Conservation (phyloP, 1,140 invertebrate species). For the Orius insidiosus region DNA sequence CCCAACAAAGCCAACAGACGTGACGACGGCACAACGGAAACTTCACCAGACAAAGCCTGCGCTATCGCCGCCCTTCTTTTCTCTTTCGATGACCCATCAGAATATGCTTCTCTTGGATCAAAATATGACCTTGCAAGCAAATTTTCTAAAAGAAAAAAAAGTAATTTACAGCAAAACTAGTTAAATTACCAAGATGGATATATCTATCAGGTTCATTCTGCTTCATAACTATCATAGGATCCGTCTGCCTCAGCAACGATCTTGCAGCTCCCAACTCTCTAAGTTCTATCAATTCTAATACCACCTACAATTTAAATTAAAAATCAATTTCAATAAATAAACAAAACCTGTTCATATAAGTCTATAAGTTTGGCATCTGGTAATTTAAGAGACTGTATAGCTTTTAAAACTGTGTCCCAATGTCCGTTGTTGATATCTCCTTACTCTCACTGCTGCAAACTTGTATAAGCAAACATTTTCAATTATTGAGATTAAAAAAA, state of each 20-base stretch:
- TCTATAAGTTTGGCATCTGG: slow-evolving; percentile 98
- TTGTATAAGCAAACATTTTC: too few species aligned
- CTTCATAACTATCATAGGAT: slow-evolving; percentile 97
- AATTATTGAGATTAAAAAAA: too few species aligned
- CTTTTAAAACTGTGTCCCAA: slow-evolving; percentile 97
- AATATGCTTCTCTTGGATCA: slow-evolving; percentile 93
- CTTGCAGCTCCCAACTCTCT: slow-evolving; percentile 94
- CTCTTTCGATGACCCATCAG: slow-evolving; percentile 90
- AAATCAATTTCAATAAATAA: slow-evolving; percentile 5
- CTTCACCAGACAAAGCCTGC: slow-evolving; percentile 88
- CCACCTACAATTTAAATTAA: slow-evolving; percentile 46
- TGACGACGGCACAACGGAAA: slow-evolving; percentile 94
- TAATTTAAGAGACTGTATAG: slow-evolving; percentile 90
- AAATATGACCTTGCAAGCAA: slow-evolving; percentile 92
- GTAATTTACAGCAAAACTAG: too few species aligned
- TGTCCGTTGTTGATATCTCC: slow-evolving; percentile 98
- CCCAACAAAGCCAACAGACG: slow-evolving; percentile 83
- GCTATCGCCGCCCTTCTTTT: slow-evolving; percentile 85
- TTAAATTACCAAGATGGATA: slow-evolving; percentile 67
- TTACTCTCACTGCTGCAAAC: too few species aligned
- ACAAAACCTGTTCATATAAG: slow-evolving; percentile 82
- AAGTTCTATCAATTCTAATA: slow-evolving; percentile 94
- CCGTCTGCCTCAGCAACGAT: slow-evolving; percentile 89
- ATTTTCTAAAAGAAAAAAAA: slow-evolving; percentile 49
- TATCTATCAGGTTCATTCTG: slow-evolving; percentile 91